Evolutionary conservation across 2,797 vertebrate genomes (phyloP).

Genomic region (Rhabdomys pumilio): DNA sequence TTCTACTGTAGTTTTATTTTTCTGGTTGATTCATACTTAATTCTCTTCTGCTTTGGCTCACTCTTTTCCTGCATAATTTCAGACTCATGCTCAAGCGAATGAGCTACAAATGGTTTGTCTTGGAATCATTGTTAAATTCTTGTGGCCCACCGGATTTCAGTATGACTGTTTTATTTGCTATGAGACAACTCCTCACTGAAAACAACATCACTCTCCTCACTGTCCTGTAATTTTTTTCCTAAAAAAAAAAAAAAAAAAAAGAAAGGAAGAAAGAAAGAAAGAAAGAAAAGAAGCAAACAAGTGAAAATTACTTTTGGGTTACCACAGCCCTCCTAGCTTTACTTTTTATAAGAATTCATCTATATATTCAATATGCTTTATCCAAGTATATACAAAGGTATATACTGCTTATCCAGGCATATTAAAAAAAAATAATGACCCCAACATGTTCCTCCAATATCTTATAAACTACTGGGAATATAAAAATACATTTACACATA

Average conservation of each 20-base stretch:
- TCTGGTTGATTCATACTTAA: conserved; percentile 65
- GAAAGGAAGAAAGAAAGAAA: not conserved
- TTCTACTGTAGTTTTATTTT: conserved; percentile 51
- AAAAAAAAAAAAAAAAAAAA: not conserved
- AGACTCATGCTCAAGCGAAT: conserved; percentile 41
- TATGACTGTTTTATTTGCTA: conserved; percentile 54
- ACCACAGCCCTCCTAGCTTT: conserved; percentile 8
- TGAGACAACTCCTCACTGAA: conserved; percentile 42
- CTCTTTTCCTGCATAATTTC: conserved; percentile 64
- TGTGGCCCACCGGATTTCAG: conserved; percentile 68
- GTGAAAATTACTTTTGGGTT: conserved; percentile 51
- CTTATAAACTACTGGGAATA: not conserved
- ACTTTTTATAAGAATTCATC: conserved; percentile 59
- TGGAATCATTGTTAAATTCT: conserved; percentile 74
- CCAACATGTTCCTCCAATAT: not conserved
- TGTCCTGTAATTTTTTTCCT: not conserved
- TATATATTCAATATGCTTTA: not conserved
- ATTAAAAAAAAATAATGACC: conserved; percentile 49
- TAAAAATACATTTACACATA: not conserved
- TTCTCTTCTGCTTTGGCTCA: conserved; percentile 21
- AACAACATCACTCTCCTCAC: conserved; percentile 1
- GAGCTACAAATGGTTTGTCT: conserved; percentile 46
- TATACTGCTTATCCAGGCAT: not conserved
- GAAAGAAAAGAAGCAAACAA: conserved; percentile 7
- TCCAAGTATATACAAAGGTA: not conserved